phyloP scores from a whole-genome alignment of 2,888 invertebrate genomes.

The Heliconius cydno region DNA sequence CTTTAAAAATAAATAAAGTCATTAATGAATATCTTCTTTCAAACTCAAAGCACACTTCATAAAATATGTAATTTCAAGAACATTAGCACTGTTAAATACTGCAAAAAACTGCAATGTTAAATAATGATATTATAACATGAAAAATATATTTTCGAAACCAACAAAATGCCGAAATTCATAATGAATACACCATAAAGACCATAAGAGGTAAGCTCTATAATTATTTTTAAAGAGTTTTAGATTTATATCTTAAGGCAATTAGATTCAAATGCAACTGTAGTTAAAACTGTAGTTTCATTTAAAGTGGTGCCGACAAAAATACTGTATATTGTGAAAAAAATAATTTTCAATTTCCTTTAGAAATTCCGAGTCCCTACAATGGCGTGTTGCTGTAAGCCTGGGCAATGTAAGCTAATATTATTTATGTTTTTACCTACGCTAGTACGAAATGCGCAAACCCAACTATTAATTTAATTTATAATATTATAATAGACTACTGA shows the following conservation, averaged over 20 bases:
- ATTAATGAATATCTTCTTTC: conserved; percentile 5
- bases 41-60: not conserved
- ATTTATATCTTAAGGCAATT: not conserved
- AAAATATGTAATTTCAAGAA: not conserved
- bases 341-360: conserved; percentile 48
- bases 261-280: not conserved
- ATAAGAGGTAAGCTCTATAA: conserved; percentile 2
- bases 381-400: conserved; percentile 68
- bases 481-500: not conserved
- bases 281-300: too few species aligned
- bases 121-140: conserved; percentile 12
- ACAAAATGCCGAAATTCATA: conserved; percentile 12
- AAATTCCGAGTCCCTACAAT: conserved; percentile 53
- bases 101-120: not conserved
- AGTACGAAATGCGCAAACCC: too few species aligned
- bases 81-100: not conserved
- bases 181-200: conserved; percentile 11
- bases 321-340: not conserved
- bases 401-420: conserved; percentile 56
- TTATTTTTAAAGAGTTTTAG: not conserved
- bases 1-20: not conserved
- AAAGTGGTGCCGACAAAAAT: too few species aligned
- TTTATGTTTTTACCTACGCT: not conserved
- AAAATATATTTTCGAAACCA: conserved; percentile 5
- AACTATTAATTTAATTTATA: not conserved